Base-by-base conservation (phyloP, 2,113 vertebrate species). In the Lepus europaeus region DNA sequence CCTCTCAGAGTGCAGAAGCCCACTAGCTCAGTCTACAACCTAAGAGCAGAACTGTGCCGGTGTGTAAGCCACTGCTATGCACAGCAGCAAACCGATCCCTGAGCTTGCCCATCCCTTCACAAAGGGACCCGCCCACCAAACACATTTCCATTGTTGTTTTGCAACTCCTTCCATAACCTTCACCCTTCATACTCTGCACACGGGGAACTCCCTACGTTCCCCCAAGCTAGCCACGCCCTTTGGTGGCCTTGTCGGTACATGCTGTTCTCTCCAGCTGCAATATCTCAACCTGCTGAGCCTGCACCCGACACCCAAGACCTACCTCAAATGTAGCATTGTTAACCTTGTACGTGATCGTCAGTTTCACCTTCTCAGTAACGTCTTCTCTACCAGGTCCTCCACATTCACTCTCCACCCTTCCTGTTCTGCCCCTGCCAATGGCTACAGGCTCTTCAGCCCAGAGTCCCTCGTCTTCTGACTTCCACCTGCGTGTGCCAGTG, bases 81-180 rank as follows among this genome's bases (percentile, higher is more conserved):
- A 76, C 29, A 83, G 63, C 56, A 45, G 56, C 53, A 56, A 36
- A 70, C 23, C 13, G 51, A 59, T 39, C 73, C 4, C 19, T 9
- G 51, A 68, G 68, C n/a, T 81, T 69, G 9, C 19, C 33, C 9
- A 77, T 83, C 14, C 25, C 25, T 94, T 86, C 70, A 63, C 64
- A 91, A 33, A 82, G 87, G 36, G 61, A 74, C 80, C 66, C 86
- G 72, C 70, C 56, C 68, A 64, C 31, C 13, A 45, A 68, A 95
- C 84, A 59, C 0, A 1, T 72, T 85, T 82, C 70, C 49, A 68
- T 82, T 2, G 39, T 70, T 69, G n/a, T 86, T 91, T 91, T 87
- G 64, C 12, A 96, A 53, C 31, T 80, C 53, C 23, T 88, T 91
- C 69, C 19, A 19, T 59, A 81, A 66, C 36, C 6, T 8, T 39